Percentiles rank a stretch among this genome's conserved stretches.
Conservation (phyloP, 2,888 invertebrate genomes). For the Dasysyrphus albostriatus region DNA sequence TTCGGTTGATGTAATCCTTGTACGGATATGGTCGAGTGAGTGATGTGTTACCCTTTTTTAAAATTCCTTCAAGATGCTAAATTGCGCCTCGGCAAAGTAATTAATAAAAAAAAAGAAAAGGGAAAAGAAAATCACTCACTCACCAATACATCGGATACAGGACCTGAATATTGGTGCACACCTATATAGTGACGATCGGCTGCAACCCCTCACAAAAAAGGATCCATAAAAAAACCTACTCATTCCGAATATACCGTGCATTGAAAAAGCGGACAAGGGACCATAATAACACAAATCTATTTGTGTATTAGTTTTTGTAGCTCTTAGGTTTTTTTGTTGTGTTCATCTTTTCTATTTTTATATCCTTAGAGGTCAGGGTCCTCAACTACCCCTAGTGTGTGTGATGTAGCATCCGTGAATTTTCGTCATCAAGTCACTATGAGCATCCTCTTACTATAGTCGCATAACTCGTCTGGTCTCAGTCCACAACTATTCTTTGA, state of each 20-base stretch:
- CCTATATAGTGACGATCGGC: conserved; percentile 42
- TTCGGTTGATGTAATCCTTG: conserved; percentile 63
- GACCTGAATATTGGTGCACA: conserved; percentile 49
- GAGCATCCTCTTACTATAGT: conserved; percentile 77
- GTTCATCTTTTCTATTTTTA: conserved; percentile 65
- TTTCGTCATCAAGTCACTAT: conserved; percentile 77
- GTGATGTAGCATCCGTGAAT: conserved; percentile 61
- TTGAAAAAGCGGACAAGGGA: conserved; percentile 52
- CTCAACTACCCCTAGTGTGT: conserved; percentile 70
- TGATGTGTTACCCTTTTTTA: conserved; percentile 61
- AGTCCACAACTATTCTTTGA: conserved; percentile 83
- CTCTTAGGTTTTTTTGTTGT: conserved; percentile 3
- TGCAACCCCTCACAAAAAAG: conserved; percentile 69
- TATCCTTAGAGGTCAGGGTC: conserved; percentile 75
- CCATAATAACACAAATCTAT: conserved; percentile 18
- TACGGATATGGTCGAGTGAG: conserved; percentile 58
- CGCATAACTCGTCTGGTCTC: conserved; percentile 80
- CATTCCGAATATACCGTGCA: conserved; percentile 40
- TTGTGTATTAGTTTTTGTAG: conserved; percentile 49
- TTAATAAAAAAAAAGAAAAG: conserved; percentile 55
- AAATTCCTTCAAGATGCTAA: conserved; percentile 51
- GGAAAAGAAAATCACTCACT: conserved; percentile 55
- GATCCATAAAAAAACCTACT: conserved; percentile 48
- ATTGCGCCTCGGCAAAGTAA: conserved; percentile 64
- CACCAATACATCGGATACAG: conserved; percentile 35